Evolutionary conservation across 2,797 vertebrate species (phyloP).

Genomic region (Agapornis canus): DNA sequence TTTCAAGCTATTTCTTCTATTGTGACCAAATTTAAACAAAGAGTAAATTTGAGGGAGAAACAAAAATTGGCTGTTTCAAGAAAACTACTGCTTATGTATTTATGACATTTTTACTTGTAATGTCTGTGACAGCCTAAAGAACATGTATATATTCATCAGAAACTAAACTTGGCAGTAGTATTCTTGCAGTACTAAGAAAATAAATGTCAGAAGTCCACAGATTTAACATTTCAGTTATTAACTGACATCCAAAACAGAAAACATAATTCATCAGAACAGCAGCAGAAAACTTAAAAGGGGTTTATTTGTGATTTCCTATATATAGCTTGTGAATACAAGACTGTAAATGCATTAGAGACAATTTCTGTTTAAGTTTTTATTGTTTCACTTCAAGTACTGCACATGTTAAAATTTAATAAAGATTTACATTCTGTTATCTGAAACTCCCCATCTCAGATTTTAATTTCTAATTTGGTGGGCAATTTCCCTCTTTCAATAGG

Average conservation of each 20-base stretch:
- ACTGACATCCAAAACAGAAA: constrained; percentile 81
- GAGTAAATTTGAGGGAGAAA: constrained; percentile 44
- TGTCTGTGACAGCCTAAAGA: constrained; percentile 65
- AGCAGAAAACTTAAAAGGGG: constrained; percentile 82
- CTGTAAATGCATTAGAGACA: constrained; percentile 82
- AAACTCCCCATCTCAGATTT: constrained; percentile 81
- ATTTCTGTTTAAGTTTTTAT: constrained; percentile 82
- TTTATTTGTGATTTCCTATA: constrained; percentile 83
- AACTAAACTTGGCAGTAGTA: constrained; percentile 77
- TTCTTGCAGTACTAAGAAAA: constrained; percentile 76
- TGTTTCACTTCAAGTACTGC: constrained; percentile 84
- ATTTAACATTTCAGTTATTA: constrained; percentile 76
- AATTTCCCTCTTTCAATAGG: constrained; percentile 68
- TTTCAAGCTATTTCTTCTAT: constrained; percentile 69
- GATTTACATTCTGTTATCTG: constrained; percentile 84
- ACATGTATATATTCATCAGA: constrained; percentile 71
- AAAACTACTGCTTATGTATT: constrained; percentile 67
- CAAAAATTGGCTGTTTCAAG: constrained; percentile 64
- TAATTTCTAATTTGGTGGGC: constrained; percentile 78
- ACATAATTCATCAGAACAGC: constrained; percentile 80
- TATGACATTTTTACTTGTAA: constrained; percentile 52
- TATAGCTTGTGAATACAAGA: constrained; percentile 84
- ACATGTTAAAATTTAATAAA: constrained; percentile 83
- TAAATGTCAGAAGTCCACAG: constrained; percentile 77
- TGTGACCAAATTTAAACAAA: constrained; percentile 44